Evolutionary conservation across 2,888 invertebrate genomes (phyloP).

Genomic region (Pristionchus arcanus): DNA sequence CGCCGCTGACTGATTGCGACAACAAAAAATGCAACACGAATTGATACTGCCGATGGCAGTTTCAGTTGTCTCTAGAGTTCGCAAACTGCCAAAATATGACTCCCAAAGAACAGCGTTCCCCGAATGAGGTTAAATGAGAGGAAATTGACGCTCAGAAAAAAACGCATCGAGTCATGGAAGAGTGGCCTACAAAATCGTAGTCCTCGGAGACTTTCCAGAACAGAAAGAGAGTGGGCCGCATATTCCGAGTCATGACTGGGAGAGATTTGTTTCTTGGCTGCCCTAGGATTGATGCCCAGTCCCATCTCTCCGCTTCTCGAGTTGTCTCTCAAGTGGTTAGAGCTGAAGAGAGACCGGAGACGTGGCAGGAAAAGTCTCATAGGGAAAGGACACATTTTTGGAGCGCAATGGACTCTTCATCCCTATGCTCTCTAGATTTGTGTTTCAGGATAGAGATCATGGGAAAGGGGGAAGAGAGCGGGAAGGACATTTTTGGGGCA

Average conservation of each 20-base stretch:
- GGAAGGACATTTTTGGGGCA: slow-evolving; percentile 25
- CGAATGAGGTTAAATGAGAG: no score
- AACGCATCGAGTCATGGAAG: no score
- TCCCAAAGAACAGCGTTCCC: no score
- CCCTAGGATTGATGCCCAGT: neutral
- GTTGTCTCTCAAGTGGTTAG: neutral
- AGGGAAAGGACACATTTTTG: neutral
- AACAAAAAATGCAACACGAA: neutral
- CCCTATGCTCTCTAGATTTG: neutral
- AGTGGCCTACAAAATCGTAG: neutral
- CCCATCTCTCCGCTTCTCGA: neutral
- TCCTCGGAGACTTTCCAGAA: neutral
- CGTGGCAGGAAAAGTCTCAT: neutral
- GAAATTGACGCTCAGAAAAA: no score
- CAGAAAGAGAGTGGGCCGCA: neutral
- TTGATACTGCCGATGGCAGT: neutral
- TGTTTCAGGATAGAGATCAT: neutral
- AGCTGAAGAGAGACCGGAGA: neutral
- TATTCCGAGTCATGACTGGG: slow-evolving; percentile 30
- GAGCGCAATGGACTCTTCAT: neutral
- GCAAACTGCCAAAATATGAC: no score
- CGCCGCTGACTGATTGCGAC: neutral
- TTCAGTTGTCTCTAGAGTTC: no score
- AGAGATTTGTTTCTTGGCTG: slow-evolving; percentile 35
- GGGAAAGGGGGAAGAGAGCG: neutral